Evolutionary conservation across 2,113 vertebrate species (phyloP).

Genomic region (Lagopus muta): DNA sequence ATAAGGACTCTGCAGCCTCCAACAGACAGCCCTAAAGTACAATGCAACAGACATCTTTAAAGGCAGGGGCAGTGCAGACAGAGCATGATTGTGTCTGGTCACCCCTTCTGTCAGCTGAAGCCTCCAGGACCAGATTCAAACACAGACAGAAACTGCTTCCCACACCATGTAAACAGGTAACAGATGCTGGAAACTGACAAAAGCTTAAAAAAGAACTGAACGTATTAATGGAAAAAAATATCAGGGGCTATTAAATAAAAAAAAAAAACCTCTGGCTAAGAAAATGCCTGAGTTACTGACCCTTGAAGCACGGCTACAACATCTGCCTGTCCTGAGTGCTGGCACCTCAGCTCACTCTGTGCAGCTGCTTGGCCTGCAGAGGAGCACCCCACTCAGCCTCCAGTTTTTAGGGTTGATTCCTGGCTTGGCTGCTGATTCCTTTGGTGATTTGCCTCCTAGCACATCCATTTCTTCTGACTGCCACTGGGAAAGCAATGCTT

Average conservation of each 20-base stretch:
- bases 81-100: background rate
- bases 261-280: background rate
- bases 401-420: rapidly evolving
- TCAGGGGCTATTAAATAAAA: background rate
- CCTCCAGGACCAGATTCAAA: background rate
- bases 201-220: background rate
- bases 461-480: background rate
- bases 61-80: no score
- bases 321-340: rapidly evolving
- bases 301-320: rapidly evolving
- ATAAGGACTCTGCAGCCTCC: background rate
- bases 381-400: rapidly evolving
- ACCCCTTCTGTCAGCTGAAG: background rate
- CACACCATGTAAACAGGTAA: background rate
- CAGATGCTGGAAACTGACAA: background rate
- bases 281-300: background rate
- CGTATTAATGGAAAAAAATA: background rate
- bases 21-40: background rate
- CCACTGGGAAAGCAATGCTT: background rate
- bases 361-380: background rate
- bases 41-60: background rate
- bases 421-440: background rate
- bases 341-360: background rate
- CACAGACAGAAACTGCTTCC: background rate
- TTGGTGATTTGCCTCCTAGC: rapidly evolving